Conservation (phyloP, 2,113 vertebrate species). For the Phylloscopus trochiloides region DNA sequence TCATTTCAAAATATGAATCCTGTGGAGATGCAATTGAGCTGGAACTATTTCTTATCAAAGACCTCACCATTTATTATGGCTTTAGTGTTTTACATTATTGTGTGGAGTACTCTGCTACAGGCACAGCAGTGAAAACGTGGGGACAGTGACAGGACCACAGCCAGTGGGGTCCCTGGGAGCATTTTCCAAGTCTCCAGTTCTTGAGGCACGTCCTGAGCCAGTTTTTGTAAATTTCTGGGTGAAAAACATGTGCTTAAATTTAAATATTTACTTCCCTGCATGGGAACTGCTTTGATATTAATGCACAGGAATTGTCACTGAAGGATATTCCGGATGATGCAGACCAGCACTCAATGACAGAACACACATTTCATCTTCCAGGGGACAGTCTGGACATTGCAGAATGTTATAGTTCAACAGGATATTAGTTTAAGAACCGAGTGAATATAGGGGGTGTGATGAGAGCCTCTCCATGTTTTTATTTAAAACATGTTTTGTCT, state of each 20-base stretch:
- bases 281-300: not conserved
- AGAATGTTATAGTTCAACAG: not conserved
- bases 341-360: not conserved
- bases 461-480: not conserved
- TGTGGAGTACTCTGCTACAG: not conserved
- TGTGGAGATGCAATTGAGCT: not conserved
- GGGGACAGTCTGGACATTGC: not conserved
- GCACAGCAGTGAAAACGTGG: fast-evolving
- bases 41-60: not conserved
- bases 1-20: not conserved
- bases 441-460: not conserved
- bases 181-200: not conserved
- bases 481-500: not conserved
- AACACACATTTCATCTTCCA: not conserved
- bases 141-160: not conserved
- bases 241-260: fast-evolving
- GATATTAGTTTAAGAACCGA: not conserved
- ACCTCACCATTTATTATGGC: not conserved
- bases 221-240: not conserved
- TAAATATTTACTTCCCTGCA: not conserved
- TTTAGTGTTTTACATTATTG: not conserved
- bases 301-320: not conserved
- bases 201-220: not conserved
- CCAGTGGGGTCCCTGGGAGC: not conserved
- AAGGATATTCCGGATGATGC: not conserved